Base-by-base conservation (phyloP, 1,140 invertebrate species). In the Callitettix versicolor region DNA sequence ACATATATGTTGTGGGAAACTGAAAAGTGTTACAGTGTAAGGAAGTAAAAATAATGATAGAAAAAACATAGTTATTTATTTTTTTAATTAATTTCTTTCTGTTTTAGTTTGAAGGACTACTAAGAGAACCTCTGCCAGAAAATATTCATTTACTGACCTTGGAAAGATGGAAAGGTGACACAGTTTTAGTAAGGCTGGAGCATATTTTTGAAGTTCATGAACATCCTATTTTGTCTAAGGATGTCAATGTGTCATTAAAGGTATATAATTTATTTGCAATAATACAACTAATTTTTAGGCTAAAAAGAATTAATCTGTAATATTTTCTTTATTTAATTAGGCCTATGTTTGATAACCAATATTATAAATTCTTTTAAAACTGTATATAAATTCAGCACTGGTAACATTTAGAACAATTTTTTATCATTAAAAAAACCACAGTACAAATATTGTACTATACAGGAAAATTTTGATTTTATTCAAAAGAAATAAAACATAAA, bases 141-240 rank as follows among this genome's bases (percentile, higher is more conserved):
- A 79, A 81, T 65, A 69, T 83, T 40, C 73, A 84, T 59, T 53
- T 85, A 5, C 62, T 84, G 30, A 81, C 80, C 4, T 58, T 84
- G 42, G 77, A 81, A 63, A 69, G 73, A 50, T 73, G 74, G 66
- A 63, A 65, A 14, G 67, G 64, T 17, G 60, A 60, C 9, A 63
- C 64, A 5, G 50, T 75, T 6, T 65, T 84, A 11, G 56, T 84
- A 12, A 66, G 81, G 43, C 65, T 84, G 5, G 81, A 84, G 64
- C 78, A 84, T 65, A 71, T 81, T 63, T 81, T 75, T 60, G 77
- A 82, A 59, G 67, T 43, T 6, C 43, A 60, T 1, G 62, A 61
- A 53, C 48, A 61, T 47, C 51, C 46, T 30, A 53, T 36, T 12
- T 41, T 59, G 15, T 61, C 62, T 26, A 26, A 57, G 34, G 58